Evolutionary conservation across 2,888 invertebrate species (phyloP).

Genomic region (Noctua comes): DNA sequence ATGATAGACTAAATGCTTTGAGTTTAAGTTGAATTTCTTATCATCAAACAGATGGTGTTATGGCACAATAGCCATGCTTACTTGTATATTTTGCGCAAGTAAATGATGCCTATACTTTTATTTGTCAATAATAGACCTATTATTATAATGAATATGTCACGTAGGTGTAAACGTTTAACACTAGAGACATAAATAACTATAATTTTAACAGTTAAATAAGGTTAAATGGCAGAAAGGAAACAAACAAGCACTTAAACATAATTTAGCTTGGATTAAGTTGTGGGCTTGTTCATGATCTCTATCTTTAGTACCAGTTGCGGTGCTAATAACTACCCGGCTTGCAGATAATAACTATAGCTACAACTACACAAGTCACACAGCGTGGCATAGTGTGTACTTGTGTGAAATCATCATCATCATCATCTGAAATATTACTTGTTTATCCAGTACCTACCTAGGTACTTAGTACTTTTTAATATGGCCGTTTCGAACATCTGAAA

Average conservation of each 20-base stretch:
- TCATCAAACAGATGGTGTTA: background rate
- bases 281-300: conserved; percentile 31
- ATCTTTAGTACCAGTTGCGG: conserved; percentile 38
- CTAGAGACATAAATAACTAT: background rate
- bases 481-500: background rate
- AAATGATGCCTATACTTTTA: background rate
- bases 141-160: conserved; percentile 4
- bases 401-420: too few species aligned
- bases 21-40: background rate
- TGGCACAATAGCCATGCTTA: background rate
- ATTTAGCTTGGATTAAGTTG: conserved; percentile 37
- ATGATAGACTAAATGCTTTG: too few species aligned
- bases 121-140: background rate
- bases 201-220: conserved; percentile 4
- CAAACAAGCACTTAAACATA: conserved; percentile 16
- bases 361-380: conserved; percentile 1
- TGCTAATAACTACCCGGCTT: conserved; percentile 20
- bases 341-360: background rate
- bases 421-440: conserved; percentile 20
- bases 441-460: background rate
- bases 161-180: conserved; percentile 25
- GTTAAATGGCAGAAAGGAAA: conserved; percentile 15
- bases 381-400: background rate
- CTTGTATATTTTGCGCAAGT: background rate
- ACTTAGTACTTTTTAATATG: conserved; percentile 6